These are phyloP conservation scores for Labroides dimidiatus DNA, from an alignment of 2,797 vertebrate genomes.

Conservation along the genomic window DNA sequence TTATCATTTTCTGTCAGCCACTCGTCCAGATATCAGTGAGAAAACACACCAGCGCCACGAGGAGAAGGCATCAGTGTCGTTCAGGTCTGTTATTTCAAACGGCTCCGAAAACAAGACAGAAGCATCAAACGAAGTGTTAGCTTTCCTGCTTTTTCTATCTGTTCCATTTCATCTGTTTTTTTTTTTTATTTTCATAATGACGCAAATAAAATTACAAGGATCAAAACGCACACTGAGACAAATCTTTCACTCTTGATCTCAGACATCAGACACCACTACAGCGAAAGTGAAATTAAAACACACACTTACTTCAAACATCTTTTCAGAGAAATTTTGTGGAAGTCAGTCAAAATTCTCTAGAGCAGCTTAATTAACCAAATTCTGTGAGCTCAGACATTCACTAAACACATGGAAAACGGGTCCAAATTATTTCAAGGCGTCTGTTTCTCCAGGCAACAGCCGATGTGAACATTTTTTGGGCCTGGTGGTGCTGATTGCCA, in stretches of 20 bases:
- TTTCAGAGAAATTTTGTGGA: slow-evolving; percentile 40
- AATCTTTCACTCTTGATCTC: slow-evolving; percentile 43
- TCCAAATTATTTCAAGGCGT: slow-evolving; percentile 11
- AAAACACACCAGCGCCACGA: slow-evolving; percentile 53
- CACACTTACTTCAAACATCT: slow-evolving; percentile 26
- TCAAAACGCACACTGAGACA: slow-evolving; percentile 58
- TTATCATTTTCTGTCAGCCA: slow-evolving; percentile 74
- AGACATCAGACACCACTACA: not conserved
- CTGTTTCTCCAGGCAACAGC: slow-evolving; percentile 8
- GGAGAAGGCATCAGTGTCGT: slow-evolving; percentile 32
- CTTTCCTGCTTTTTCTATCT: slow-evolving; percentile 58
- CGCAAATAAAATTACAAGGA: slow-evolving; percentile 58
- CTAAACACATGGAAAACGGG: not conserved
- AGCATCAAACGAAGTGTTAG: slow-evolving; percentile 19
- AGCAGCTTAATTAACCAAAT: slow-evolving; percentile 50
- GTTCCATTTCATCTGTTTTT: slow-evolving; percentile 51
- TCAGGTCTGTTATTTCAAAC: slow-evolving; percentile 56
- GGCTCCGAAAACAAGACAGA: slow-evolving; percentile 48
- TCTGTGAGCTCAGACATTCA: not conserved
- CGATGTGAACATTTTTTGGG: slow-evolving; percentile 14
- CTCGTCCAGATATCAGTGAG: slow-evolving; percentile 61
- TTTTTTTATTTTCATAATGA: slow-evolving; percentile 52
- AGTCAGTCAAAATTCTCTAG: slow-evolving; percentile 53
- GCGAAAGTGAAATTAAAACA: slow-evolving; percentile 31
- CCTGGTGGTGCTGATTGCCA: not conserved